Conservation (phyloP, 2,113 vertebrate genomes). For the Falco punctatus region DNA sequence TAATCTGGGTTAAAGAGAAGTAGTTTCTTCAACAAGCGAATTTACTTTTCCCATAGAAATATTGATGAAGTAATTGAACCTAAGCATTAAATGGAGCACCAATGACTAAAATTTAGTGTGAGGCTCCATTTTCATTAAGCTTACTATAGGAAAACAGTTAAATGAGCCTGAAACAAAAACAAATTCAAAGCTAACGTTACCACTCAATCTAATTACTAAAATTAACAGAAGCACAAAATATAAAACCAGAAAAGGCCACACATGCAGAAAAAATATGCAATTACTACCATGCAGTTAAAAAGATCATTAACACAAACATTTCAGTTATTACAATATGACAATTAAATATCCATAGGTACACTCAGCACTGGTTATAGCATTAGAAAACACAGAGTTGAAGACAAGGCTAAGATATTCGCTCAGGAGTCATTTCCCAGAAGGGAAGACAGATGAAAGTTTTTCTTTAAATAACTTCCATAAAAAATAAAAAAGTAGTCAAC, state of each 20-base stretch:
- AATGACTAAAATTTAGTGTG: background rate
- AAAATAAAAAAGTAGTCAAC: background rate
- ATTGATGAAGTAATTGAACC: background rate
- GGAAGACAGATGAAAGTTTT: background rate
- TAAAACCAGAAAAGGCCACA: background rate
- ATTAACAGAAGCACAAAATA: background rate
- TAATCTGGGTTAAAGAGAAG: background rate
- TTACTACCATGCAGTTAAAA: background rate
- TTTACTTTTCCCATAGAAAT: background rate
- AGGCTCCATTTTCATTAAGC: background rate
- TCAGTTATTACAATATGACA: background rate
- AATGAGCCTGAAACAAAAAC: constrained; percentile 19
- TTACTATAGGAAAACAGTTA: background rate
- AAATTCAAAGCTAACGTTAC: background rate
- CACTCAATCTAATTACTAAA: constrained; percentile 9
- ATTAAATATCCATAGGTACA: background rate
- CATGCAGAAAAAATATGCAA: background rate
- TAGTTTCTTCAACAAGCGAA: background rate
- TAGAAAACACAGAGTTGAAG: background rate
- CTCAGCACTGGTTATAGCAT: background rate
- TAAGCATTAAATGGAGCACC: background rate
- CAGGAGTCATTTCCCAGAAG: background rate
- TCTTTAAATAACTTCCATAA: background rate
- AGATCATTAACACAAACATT: background rate
- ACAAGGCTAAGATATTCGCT: background rate